Conservation (phyloP, 2,888 invertebrate genomes). For the Dolomedes plantarius region DNA sequence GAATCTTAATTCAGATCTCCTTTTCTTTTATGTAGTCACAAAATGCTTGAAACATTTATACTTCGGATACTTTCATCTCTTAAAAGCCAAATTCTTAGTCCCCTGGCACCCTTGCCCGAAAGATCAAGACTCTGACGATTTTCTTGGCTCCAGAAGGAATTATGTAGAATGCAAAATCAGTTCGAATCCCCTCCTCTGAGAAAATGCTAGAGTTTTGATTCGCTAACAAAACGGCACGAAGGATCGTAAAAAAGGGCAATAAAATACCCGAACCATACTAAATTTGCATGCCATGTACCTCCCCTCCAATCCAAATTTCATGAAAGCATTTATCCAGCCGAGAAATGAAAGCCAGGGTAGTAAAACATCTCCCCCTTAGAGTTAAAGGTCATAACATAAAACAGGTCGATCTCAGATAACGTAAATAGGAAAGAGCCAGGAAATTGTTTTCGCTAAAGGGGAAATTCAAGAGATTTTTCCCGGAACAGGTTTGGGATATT, state of each 20-base stretch:
- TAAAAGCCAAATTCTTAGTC: slow-evolving; percentile 20
- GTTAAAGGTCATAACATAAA: slow-evolving; percentile 59
- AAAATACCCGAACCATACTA: slow-evolving; percentile 38
- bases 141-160: slow-evolving; percentile 25
- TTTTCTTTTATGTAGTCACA: not conserved
- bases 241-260: slow-evolving; percentile 48
- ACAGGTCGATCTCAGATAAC: slow-evolving; percentile 44
- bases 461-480: not conserved
- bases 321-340: slow-evolving; percentile 34
- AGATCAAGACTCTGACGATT: not conserved
- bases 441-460: slow-evolving; percentile 55
- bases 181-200: slow-evolving; percentile 34
- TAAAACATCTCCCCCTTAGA: slow-evolving; percentile 15
- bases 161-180: slow-evolving; percentile 54
- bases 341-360: slow-evolving; percentile 25
- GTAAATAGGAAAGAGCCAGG: slow-evolving; percentile 29
- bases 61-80: slow-evolving; percentile 11
- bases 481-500: not conserved
- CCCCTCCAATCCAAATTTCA: slow-evolving; percentile 55
- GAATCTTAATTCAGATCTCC: not conserved
- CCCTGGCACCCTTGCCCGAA: not conserved
- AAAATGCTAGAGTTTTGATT: slow-evolving; percentile 36
- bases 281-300: slow-evolving; percentile 59
- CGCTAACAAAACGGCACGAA: slow-evolving; percentile 23
- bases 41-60: too few relatives aligned